Conservation (phyloP, 2,797 vertebrate species). For the Malacoraja senta region DNA sequence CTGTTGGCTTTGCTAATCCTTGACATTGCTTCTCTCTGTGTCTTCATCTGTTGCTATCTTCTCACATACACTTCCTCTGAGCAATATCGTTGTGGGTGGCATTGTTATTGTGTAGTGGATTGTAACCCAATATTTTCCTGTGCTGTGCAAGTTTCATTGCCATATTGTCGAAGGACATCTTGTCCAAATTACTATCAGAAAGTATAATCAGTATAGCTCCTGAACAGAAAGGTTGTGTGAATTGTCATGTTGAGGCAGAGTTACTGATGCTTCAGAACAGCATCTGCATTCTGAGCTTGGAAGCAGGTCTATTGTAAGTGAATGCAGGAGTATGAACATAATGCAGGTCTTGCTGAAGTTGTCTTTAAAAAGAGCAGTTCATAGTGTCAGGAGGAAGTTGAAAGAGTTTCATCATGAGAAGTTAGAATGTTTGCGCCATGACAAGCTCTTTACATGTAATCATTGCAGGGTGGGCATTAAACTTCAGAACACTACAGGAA, state of each 20-base stretch:
- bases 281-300: not conserved
- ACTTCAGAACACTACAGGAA: not conserved
- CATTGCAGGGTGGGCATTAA: not conserved
- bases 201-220: not conserved
- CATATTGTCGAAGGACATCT: not conserved
- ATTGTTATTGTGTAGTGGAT: not conserved
- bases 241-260: not conserved
- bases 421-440: not conserved
- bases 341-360: not conserved
- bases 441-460: not conserved
- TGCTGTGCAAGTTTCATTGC: not conserved
- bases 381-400: not conserved
- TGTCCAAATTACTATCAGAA: not conserved
- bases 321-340: not conserved
- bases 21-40: too few relatives aligned
- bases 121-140: not conserved
- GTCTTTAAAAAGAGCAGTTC: not conserved
- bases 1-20: too few relatives aligned
- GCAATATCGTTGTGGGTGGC: too few relatives aligned
- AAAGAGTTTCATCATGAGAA: constrained; percentile 5
- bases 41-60: too few relatives aligned
- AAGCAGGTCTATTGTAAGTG: too few relatives aligned
- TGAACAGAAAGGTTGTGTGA: not conserved
- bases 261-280: not conserved
- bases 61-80: too few relatives aligned